Percentiles rank a stretch among this genome's conserved stretches.
phyloP scores from a whole-genome alignment of 2,797 vertebrate genomes.

The Loris lydekkerianus region DNA sequence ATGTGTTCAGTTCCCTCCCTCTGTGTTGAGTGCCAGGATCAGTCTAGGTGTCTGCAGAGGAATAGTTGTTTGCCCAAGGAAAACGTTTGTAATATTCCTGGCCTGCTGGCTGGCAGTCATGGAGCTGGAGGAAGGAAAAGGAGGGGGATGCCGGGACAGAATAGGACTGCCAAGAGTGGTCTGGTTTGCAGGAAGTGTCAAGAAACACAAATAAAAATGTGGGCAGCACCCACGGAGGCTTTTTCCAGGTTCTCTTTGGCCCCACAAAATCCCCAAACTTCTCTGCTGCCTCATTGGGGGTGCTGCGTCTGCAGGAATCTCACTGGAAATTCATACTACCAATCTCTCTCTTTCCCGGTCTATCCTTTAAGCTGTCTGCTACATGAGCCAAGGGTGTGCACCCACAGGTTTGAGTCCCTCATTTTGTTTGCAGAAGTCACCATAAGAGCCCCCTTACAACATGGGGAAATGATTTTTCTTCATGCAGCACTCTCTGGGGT shows the following conservation, averaged over 20 bases:
- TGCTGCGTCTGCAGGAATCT: neutral
- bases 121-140: neutral
- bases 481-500: neutral
- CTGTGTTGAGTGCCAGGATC: neutral
- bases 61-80: neutral
- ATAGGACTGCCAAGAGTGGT: fast-evolving
- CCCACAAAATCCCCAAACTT: neutral
- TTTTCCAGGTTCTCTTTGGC: neutral
- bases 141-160: fast-evolving
- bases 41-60: neutral
- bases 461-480: neutral
- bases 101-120: neutral
- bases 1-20: neutral
- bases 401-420: neutral
- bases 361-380: too few species aligned
- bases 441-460: neutral
- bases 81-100: neutral
- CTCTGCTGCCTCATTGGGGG: neutral
- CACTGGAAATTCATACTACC: neutral
- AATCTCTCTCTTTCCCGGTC: neutral
- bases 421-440: fast-evolving
- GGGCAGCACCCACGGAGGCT: fast-evolving
- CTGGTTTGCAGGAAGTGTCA: neutral
- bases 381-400: fast-evolving
- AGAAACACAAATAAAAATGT: fast-evolving